phyloP scores from a whole-genome alignment of 2,113 vertebrate species.

The Triplophysa tibetana region DNA sequence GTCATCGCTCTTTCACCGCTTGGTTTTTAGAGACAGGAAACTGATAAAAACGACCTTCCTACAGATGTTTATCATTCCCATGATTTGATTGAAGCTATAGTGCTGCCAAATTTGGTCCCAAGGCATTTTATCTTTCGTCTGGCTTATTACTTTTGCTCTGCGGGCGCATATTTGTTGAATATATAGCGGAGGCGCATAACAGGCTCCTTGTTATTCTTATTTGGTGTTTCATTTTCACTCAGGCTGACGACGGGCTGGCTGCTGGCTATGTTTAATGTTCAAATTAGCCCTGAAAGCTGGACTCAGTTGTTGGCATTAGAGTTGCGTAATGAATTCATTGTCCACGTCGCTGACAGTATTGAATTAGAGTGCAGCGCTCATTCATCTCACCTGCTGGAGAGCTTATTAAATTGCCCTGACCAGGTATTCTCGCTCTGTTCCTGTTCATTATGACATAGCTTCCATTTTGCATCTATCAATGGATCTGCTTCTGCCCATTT shows the following conservation, averaged over 20 bases:
- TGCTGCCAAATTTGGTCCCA: conserved; percentile 28
- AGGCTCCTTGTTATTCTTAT: conserved; percentile 40
- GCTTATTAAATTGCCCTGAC: conserved; percentile 46
- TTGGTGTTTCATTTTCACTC: conserved; percentile 40
- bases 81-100: conserved; percentile 30
- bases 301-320: conserved; percentile 40
- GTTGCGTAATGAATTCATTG: conserved; percentile 55
- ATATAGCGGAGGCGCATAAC: conserved; percentile 4
- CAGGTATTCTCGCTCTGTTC: conserved; percentile 29
- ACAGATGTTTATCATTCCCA: conserved; percentile 30
- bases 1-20: conserved; percentile 23
- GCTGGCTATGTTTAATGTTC: conserved; percentile 46
- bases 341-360: conserved; percentile 45
- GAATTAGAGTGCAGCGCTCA: conserved; percentile 53
- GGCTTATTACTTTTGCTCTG: conserved; percentile 29
- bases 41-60: conserved; percentile 17
- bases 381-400: conserved; percentile 46
- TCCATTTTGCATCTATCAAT: conserved; percentile 22
- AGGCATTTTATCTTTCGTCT: conserved; percentile 38
- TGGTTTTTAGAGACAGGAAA: conserved; percentile 10
- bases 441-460: conserved; percentile 27
- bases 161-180: conserved; percentile 27
- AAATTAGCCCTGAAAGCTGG: conserved; percentile 51
- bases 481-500: conserved; percentile 21
- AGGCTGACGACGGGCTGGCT: neutral